These are phyloP conservation scores for Holothuria glaberrima DNA, from an alignment of 35 echinoderm and acorn worm genomes.

Conservation along the genomic window DNA sequence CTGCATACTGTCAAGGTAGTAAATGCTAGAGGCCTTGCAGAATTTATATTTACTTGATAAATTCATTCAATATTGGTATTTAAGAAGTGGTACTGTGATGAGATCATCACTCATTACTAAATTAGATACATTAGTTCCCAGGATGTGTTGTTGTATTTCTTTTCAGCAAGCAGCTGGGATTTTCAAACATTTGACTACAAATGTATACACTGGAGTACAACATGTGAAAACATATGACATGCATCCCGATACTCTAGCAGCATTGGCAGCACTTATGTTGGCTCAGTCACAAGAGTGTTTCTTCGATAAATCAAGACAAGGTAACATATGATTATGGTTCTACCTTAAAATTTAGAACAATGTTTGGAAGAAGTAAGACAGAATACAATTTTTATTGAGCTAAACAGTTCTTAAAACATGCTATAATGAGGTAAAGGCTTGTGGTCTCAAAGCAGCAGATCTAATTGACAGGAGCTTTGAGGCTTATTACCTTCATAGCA, in stretches of 20 bases:
- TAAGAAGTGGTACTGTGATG: background rate
- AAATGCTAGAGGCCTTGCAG: too few species aligned
- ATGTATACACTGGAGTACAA: constrained; percentile 61
- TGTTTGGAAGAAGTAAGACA: too few species aligned
- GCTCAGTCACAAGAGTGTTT: constrained; percentile 95
- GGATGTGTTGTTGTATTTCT: background rate
- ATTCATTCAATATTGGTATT: background rate
- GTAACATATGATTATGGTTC: background rate
- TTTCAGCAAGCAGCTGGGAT: constrained; percentile 84
- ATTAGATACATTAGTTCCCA: too few species aligned
- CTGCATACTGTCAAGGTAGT: background rate
- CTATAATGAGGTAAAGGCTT: too few species aligned
- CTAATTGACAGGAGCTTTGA: too few species aligned
- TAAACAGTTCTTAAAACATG: too few species aligned
- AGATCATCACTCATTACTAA: too few species aligned
- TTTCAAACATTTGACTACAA: constrained; percentile 71
- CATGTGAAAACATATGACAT: constrained; percentile 78
- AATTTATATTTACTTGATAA: background rate
- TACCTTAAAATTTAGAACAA: too few species aligned
- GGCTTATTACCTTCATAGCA: too few species aligned
- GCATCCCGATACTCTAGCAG: constrained; percentile 63
- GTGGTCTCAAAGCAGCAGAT: too few species aligned
- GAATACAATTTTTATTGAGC: too few species aligned
- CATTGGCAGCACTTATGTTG: constrained; percentile 77
- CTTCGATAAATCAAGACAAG: constrained; percentile 83